Base-by-base conservation (phyloP, 2,888 invertebrate species). In the Anoncus sp. region DNA sequence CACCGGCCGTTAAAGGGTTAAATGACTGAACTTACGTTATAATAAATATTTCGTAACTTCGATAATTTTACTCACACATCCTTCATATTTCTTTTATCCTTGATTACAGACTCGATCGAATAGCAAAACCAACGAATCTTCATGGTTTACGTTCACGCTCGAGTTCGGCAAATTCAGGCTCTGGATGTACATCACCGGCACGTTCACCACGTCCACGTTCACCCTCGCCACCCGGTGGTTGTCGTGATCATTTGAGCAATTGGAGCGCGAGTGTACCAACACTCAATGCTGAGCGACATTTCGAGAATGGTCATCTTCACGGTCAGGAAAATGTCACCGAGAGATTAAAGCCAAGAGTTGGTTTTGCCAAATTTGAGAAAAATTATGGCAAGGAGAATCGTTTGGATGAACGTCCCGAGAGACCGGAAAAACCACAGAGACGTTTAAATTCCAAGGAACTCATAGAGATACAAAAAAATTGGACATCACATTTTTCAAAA, bases 401-500 rank as follows among this genome's bases (percentile, higher is more conserved):
- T 27, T 66, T 87, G 84, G 93, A 94, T 14, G 93, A 93, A 74
- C 93, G 94, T 80, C 84, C 85, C 0, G 93, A 94, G 65, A 96
- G 96, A 89, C 96, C 96, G 0, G 96, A 97, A 86, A 96, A 97
- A 90, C 96, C 97, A 3, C 97, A 97, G 89, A 92, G 96, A 71
- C 95, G 96, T 87, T 95, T 96, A 85, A 95, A 94, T 86, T 96
- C 96, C 79, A 96, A 97, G 83, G 97, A 97, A 90, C 92, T 97
- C 70, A 97, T 97, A 83, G 97, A 97, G 91, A 97, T 97, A 87
- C 97, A 97, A 89, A 95, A 96, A 88, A 98, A 97, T 92, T 98
- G 97, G 97, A 97, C 97, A 35, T 96, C 97, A 77, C 97, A 97
- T 91, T 98, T 97, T 90, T 96, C 96, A 76, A 97, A 96, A 92